Evolutionary conservation across 1,140 invertebrate species (phyloP).

Genomic region (Anadara kagoshimensis): DNA sequence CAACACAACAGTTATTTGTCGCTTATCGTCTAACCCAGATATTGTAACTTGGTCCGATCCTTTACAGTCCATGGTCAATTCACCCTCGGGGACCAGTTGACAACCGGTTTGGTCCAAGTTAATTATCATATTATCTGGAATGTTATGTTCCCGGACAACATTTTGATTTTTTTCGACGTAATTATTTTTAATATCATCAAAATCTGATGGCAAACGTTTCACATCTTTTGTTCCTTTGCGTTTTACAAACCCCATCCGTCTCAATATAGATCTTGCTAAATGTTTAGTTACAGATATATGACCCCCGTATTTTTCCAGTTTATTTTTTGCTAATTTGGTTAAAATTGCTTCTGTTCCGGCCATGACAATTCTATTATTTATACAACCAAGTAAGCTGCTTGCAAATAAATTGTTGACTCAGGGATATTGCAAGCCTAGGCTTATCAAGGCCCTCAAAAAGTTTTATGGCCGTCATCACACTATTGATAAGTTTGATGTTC

Average conservation of each 20-base stretch:
- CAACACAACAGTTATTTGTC: conserved; percentile 14
- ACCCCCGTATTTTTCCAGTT: conserved; percentile 33
- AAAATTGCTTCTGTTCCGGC: conserved; percentile 19
- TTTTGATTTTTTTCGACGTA: conserved; percentile 20
- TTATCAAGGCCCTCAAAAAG: too few species aligned
- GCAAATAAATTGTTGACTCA: too few species aligned
- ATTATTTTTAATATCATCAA: conserved; percentile 36
- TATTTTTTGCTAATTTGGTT: conserved; percentile 21
- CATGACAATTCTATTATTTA: conserved; percentile 26
- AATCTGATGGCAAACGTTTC: conserved; percentile 37
- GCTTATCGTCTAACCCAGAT: conserved; percentile 9
- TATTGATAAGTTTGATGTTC: too few species aligned
- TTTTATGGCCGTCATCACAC: too few species aligned
- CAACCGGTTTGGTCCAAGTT: conserved; percentile 29
- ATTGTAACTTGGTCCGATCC: conserved; percentile 17
- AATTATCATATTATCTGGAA: conserved; percentile 18
- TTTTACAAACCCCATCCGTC: conserved; percentile 45
- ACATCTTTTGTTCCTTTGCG: conserved; percentile 41
- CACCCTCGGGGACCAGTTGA: conserved; percentile 15
- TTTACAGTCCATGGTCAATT: conserved; percentile 22
- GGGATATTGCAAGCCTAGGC: too few species aligned
- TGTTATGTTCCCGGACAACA: conserved; percentile 1
- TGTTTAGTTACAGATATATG: conserved; percentile 28
- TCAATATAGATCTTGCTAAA: conserved; percentile 28
- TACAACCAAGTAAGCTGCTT: too few species aligned